Base-by-base conservation (phyloP, 2,113 vertebrate species). In the Phocoena sinus region DNA sequence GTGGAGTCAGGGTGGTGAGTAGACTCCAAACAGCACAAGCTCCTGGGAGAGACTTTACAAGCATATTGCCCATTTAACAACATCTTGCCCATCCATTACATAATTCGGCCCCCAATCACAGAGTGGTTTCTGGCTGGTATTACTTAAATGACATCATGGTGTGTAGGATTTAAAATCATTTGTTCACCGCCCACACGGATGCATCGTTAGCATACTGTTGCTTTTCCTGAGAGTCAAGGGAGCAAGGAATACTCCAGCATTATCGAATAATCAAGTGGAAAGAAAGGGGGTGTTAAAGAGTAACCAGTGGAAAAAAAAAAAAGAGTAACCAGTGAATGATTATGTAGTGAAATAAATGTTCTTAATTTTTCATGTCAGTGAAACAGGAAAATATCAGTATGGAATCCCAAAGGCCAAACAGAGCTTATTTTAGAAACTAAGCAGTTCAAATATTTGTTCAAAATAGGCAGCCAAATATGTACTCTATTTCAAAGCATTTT, bases 331-430 rank as follows among this genome's bases (percentile, higher is more conserved):
- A 81, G 47, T 67, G 38, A 89, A 83, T 89, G 89, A 36, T 63
- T 77, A 63, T 73, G 33, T 56, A 60, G 26, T 47, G n/a, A 96
- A 96, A 83, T 84, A 87, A 94, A 70, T 82, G 11, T 62, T 74
- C 67, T 82, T 92, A 89, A 62, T 74, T 94, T 95, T 90, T 81
- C 56, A 63, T 95, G n/a, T 90, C 62, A 90, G 50, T 89, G 74
- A 76, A 95, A 58, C 77, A 82, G 84, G 60, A 95, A 96, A 94
- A 92, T 65, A 68, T 58, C 53, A 91, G 41, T 80, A 89, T 65
- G 3, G 70, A 87, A 23, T 60, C 20, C 68, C 70, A 79, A 71
- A 85, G 68, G 26, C 36, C 65, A 89, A 89, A 62, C 41, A 84
- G 23, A 94, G 13, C 31, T 92, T 31, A 85, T 63, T 92, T 91